Base-by-base conservation (phyloP, 2,888 invertebrate species). In the Busseola fusca region DNA sequence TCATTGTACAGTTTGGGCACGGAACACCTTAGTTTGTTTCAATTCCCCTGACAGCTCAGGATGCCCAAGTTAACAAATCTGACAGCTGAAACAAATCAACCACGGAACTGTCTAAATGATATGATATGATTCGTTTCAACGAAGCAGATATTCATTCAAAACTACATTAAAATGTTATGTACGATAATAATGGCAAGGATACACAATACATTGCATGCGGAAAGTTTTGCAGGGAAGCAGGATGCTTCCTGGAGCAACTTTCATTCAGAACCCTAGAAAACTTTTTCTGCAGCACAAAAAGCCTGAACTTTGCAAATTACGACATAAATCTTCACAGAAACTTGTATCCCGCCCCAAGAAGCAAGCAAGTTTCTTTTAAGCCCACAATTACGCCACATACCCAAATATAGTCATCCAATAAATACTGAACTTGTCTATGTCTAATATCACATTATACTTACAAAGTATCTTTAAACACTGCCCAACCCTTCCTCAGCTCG, bases 1-100 rank as follows among this genome's bases (percentile, higher is more conserved):
- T 69, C 71, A 77, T 81, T 83, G 78, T 75, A 74, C 58, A 72
- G 69, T 81, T 83, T 57, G 81, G 76, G 72, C 72, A 75, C 84
- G 84, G 83, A 84, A 83, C 84, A 78, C 67, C 73, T 77, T 80
- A 70, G 80, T 84, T 84, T 82, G 76, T 85, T 84, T 85, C 86
- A 85, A 85, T 85, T 84, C 74, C 56, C 40, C 65, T 66, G 76
- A 74, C 76, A 78, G 80, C 66, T 77, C 81, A 72, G 78, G 84
- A 81, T 69, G 78, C 58, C n/a, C 72, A 76, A 78, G 69, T 78
- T 83, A 85, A 83, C 85, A 78, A 83, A 72, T 63, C 73, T 83
- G 84, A 84, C 84, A 81, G 70, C 25, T 45, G 66, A 68, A 71
- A 69, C 64, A 68, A 71, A 71, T 62, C 63, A 69, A 74, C 78